Conservation (phyloP, 1,140 invertebrate species). For the Marisa cornuarietis region DNA sequence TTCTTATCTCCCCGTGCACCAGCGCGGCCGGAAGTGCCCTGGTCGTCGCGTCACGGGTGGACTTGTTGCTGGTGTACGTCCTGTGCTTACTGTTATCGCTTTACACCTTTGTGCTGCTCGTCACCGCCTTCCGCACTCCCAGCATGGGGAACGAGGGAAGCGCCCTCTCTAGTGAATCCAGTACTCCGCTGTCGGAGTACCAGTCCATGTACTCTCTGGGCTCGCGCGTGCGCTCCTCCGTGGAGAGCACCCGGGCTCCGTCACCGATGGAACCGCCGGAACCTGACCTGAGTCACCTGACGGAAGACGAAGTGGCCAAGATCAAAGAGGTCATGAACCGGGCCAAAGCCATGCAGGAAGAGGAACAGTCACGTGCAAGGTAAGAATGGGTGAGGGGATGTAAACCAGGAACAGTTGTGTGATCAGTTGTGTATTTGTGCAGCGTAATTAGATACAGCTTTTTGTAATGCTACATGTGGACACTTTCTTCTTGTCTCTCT, state of each 20-base stretch:
- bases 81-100: slow-evolving; percentile 13
- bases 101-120: slow-evolving; percentile 14
- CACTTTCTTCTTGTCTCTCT: no score
- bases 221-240: slow-evolving; percentile 46
- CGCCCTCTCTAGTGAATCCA: slow-evolving; percentile 43
- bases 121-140: slow-evolving; percentile 3
- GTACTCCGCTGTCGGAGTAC: slow-evolving; percentile 47
- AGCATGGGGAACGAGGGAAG: slow-evolving; percentile 56
- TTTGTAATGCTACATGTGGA: no score
- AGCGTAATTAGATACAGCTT: no score
- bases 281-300: slow-evolving; percentile 73
- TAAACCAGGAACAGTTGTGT: no score
- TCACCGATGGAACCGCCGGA: slow-evolving; percentile 72
- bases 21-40: no score
- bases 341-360: slow-evolving; percentile 69
- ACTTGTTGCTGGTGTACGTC: not conserved
- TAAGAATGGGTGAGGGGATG: slow-evolving; percentile 38
- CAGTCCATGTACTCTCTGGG: slow-evolving; percentile 48
- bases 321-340: slow-evolving; percentile 74
- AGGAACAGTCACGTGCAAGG: slow-evolving; percentile 57
- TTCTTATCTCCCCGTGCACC: no score
- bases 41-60: not conserved
- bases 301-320: slow-evolving; percentile 71
- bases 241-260: slow-evolving; percentile 48
- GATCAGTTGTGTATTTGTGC: no score